Evolutionary conservation across 2,797 vertebrate genomes (phyloP).

Genomic region (Bovichtus variegatus): DNA sequence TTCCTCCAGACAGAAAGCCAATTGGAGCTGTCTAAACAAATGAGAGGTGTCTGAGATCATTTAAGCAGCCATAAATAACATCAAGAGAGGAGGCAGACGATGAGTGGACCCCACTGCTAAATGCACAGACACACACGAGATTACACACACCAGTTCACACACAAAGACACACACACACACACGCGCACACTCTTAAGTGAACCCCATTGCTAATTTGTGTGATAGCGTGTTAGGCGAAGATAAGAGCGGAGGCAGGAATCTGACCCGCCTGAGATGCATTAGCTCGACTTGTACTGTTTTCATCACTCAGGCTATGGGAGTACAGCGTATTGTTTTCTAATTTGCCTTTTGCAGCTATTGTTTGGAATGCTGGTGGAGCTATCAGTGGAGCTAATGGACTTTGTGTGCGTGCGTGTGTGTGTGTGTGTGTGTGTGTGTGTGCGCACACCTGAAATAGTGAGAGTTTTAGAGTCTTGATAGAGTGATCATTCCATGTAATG

Average conservation of each 20-base stretch:
- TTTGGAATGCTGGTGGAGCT: conserved; percentile 50
- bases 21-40: conserved; percentile 81
- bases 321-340: conserved; percentile 71
- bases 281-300: conserved; percentile 65
- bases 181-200: conserved; percentile 59
- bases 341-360: conserved; percentile 70
- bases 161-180: conserved; percentile 1
- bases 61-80: conserved; percentile 84
- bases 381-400: conserved; percentile 51
- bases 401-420: conserved; percentile 16
- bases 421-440: conserved; percentile 16
- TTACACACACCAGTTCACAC: conserved; percentile 8
- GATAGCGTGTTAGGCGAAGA: conserved; percentile 78
- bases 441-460: conserved; percentile 24
- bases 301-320: conserved; percentile 66
- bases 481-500: conserved; percentile 67
- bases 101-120: conserved; percentile 62
- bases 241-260: conserved; percentile 76
- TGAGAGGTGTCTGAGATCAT: conserved; percentile 81
- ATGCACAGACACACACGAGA: conserved; percentile 39
- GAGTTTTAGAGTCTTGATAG: conserved; percentile 56
- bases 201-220: conserved; percentile 81
- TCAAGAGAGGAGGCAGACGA: conserved; percentile 67
- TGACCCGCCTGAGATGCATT: conserved; percentile 71
- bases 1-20: conserved; percentile 74